phyloP scores from a whole-genome alignment of 2,888 invertebrate genomes.

The Dasysyrphus albostriatus region DNA sequence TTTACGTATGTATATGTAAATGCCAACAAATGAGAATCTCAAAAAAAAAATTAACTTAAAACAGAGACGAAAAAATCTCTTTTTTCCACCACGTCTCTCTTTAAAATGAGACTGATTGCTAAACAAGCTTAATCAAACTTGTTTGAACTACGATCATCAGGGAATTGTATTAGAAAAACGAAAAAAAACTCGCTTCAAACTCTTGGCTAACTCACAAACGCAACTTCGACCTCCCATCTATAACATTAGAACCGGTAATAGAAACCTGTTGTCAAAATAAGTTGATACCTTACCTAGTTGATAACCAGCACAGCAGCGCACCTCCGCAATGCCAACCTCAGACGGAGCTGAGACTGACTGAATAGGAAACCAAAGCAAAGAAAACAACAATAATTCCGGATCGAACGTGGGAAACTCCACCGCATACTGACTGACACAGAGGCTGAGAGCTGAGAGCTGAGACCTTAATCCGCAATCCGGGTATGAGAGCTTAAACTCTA shows the following conservation, averaged over 20 bases:
- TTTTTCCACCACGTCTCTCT: not conserved
- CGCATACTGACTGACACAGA: not conserved
- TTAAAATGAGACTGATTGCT: not conserved
- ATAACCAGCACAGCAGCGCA: conserved; percentile 12
- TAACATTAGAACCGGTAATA: conserved; percentile 38
- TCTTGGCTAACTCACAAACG: not conserved
- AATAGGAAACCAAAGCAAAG: conserved; percentile 47
- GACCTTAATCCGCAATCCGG: conserved; percentile 68
- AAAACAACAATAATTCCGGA: conserved; percentile 45
- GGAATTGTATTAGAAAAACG: not conserved
- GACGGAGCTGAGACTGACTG: conserved; percentile 27
- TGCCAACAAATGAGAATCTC: not conserved
- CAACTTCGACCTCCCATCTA: not conserved
- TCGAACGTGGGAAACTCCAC: conserved; percentile 73
- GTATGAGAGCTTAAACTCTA: conserved; percentile 45
- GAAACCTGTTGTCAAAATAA: conserved; percentile 60
- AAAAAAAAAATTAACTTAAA: not conserved
- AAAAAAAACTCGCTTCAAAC: not conserved
- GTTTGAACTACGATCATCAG: conserved; percentile 6
- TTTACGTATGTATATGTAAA: no score
- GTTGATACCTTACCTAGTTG: not conserved
- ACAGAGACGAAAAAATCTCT: not conserved
- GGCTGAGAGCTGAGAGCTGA: conserved; percentile 1
- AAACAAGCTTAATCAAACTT: not conserved
- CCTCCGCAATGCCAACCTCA: conserved; percentile 22